Evolutionary conservation across 2,888 invertebrate genomes (phyloP).

Genomic region (Falcaria lacertinaria): DNA sequence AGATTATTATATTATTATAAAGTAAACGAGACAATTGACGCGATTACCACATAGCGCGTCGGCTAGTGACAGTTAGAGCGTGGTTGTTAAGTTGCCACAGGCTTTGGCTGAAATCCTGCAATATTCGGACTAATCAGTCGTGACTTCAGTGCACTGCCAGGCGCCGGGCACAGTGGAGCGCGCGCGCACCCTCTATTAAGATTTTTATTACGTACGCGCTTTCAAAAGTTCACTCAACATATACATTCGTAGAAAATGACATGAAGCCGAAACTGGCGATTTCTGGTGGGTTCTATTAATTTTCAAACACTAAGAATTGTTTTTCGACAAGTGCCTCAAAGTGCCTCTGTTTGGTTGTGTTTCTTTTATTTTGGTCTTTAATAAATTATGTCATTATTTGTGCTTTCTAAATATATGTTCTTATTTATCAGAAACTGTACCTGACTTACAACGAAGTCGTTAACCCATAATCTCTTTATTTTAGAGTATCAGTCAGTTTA

Average conservation of each 20-base stretch:
- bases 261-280: neutral
- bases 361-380: too few relatives aligned
- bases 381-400: too few relatives aligned
- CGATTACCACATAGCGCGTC: conserved; percentile 7
- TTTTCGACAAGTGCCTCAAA: too few relatives aligned
- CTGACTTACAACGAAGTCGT: too few relatives aligned
- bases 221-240: neutral
- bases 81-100: conserved; percentile 29
- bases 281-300: neutral
- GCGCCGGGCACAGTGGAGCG: conserved; percentile 34
- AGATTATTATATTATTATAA: neutral
- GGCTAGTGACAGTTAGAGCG: conserved; percentile 27
- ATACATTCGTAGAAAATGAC: neutral
- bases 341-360: too few relatives aligned
- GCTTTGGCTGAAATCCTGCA: conserved; percentile 31
- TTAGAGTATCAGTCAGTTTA: too few relatives aligned
- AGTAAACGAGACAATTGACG: neutral
- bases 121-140: conserved; percentile 23
- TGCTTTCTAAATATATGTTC: too few relatives aligned
- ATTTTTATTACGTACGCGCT: conserved; percentile 7
- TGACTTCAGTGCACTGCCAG: conserved; percentile 35
- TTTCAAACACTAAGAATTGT: neutral
- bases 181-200: conserved; percentile 24
- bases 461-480: too few relatives aligned
- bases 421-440: too few relatives aligned